phyloP scores from a whole-genome alignment of 2,888 invertebrate genomes.

The Dioctria rufipes region DNA sequence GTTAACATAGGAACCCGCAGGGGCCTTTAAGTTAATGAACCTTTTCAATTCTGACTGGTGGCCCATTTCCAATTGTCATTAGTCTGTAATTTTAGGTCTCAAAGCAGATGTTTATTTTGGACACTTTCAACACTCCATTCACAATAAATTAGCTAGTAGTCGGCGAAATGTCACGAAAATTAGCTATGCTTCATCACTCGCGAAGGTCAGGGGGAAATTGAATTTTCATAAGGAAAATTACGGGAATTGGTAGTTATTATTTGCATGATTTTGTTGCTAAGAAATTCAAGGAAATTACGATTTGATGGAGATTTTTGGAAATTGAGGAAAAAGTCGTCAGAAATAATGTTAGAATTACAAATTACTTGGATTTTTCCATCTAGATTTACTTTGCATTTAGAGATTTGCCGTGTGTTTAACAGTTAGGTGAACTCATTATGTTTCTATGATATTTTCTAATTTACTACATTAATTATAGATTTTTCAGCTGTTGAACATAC shows the following conservation, averaged over 20 bases:
- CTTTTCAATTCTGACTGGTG: slow-evolving; percentile 3
- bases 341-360: too few relatives aligned
- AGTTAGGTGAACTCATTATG: too few relatives aligned
- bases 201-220: background rate
- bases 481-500: too few relatives aligned
- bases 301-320: too few relatives aligned
- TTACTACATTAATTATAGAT: too few relatives aligned
- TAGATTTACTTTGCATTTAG: too few relatives aligned
- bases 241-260: background rate
- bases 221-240: background rate
- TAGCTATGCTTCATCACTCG: background rate
- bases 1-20: background rate
- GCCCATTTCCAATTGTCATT: slow-evolving; percentile 9
- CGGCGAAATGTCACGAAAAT: background rate
- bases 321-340: too few relatives aligned
- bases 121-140: background rate
- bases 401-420: too few relatives aligned
- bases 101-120: slow-evolving; percentile 10
- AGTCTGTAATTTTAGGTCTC: slow-evolving; percentile 22
- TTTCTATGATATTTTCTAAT: too few relatives aligned
- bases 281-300: background rate
- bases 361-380: too few relatives aligned
- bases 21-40: slow-evolving; percentile 14
- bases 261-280: background rate
- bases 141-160: background rate